Base-by-base conservation (phyloP, 2,888 invertebrate species). In the Unio pictorum region DNA sequence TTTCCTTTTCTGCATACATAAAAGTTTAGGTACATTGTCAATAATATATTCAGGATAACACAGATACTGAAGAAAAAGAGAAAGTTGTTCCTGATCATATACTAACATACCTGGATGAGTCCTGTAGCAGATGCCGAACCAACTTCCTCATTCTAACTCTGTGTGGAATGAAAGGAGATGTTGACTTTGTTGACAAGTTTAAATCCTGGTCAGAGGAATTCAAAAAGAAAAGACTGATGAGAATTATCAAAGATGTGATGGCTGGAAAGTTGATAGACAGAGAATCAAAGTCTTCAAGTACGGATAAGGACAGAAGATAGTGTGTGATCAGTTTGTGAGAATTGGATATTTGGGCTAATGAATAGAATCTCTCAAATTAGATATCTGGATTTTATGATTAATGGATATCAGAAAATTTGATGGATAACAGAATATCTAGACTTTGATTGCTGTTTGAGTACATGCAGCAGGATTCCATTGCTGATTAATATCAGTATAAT, bases 81-180 rank as follows among this genome's bases (percentile, higher is more conserved):
- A 23, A 65, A 23, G 55, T 26, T 60, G 28, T 17, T 6, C 66
- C 68, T 23, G 26, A 64, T 59, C 66, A 72, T 20, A 67, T 76
- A 17, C 66, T 82, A 15, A 69, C 69, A 30, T 82, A 82, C 71
- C 74, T 84, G 45, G 78, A 82, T 61, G 73, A 74, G 28, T 71
- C 75, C 0, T 81, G 82, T 60, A 80, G 81, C 55, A 69, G 83
- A 23, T 64, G 71, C 54, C 67, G 81, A 23, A 68, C 83, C 4
- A 81, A 78, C 58, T 72, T 79, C 67, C 63, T 82, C 17, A 73
- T 75, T 18, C 67, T 75, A 26, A 69, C 74, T 11, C 64, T 81
- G 23, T 78, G 72, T 57, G 76, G 76, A 23, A 67, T 72, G 11
- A 61, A 67, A 56, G 55, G 28, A 34, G 75, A 76, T 1, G 45